Percentiles rank a stretch among this genome's conserved stretches.
These are phyloP conservation scores for Oenanthe melanoleuca DNA, from an alignment of 2,113 vertebrate genomes.

Conservation along the genomic window DNA sequence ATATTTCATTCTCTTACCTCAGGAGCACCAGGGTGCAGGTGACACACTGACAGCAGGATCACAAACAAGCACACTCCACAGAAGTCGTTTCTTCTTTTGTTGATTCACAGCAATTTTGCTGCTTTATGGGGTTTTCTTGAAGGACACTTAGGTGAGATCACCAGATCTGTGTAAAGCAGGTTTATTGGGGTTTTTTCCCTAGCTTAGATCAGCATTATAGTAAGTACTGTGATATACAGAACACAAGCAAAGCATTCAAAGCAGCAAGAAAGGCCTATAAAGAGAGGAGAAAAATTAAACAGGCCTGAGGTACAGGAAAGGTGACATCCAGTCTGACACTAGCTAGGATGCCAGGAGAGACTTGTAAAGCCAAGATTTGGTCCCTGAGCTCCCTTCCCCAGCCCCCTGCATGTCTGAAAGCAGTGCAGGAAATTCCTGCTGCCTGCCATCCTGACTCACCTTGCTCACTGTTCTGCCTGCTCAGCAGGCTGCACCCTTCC, in stretches of 20 bases:
- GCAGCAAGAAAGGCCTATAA: background rate
- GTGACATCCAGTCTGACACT: background rate
- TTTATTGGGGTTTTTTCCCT: background rate
- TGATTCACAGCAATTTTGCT: background rate
- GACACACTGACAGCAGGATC: background rate
- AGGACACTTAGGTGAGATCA: background rate
- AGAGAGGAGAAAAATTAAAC: background rate
- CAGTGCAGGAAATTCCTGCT: conserved; percentile 57
- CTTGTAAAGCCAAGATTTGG: background rate
- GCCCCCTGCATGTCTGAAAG: background rate
- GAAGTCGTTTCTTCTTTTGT: background rate
- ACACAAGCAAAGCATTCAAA: background rate
- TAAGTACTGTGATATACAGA: background rate
- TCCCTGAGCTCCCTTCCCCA: background rate
- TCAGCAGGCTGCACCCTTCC: conserved; percentile 38
- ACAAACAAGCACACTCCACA: background rate
- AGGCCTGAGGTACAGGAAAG: background rate
- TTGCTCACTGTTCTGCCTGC: conserved; percentile 3
- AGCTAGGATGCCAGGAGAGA: background rate
- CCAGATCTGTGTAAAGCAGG: background rate
- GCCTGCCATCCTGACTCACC: conserved; percentile 48
- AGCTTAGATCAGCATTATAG: background rate
- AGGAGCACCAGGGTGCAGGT: background rate
- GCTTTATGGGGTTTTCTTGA: background rate
- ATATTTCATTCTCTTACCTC: conserved; percentile 38